Percentiles rank a stretch among this genome's conserved stretches.
Conservation (phyloP, 2,888 invertebrate species). For the Rambutsinella grinnellia region DNA sequence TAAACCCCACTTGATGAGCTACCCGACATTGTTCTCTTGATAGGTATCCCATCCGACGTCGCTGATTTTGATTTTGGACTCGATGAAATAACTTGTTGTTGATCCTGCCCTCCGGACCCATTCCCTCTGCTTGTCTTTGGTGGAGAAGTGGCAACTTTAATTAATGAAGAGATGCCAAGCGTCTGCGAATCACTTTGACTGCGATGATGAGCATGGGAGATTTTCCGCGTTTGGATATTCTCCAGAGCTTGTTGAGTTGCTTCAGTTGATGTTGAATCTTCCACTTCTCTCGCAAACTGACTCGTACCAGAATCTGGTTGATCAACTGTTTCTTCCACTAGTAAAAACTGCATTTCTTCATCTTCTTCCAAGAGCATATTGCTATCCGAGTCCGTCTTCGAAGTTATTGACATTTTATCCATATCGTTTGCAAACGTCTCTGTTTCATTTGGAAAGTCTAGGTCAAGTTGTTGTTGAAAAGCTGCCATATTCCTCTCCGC, state of each 20-base stretch:
- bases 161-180: slow-evolving; percentile 30
- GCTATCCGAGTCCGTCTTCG: slow-evolving; percentile 55
- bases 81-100: not conserved
- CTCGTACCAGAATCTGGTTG: slow-evolving; percentile 14
- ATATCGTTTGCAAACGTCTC: slow-evolving; percentile 25
- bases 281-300: slow-evolving; percentile 27
- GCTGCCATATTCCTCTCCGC: slow-evolving; percentile 18
- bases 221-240: slow-evolving; percentile 32
- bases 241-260: slow-evolving; percentile 4
- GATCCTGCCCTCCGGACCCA: slow-evolving; percentile 32
- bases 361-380: slow-evolving; percentile 59
- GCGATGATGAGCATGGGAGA: slow-evolving; percentile 58
- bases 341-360: slow-evolving; percentile 39
- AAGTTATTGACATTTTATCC: slow-evolving; percentile 58
- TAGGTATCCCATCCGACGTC: slow-evolving; percentile 23
- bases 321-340: slow-evolving; percentile 47
- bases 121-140: slow-evolving; percentile 48
- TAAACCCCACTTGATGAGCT: too few species aligned
- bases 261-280: not conserved
- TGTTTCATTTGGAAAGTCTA: slow-evolving; percentile 28
- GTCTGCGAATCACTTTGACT: slow-evolving; percentile 64
- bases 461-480: slow-evolving; percentile 25
- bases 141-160: slow-evolving; percentile 31
- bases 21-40: slow-evolving; percentile 28
- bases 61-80: too few species aligned